These are phyloP conservation scores for Cotesia vestalis DNA, from an alignment of 1,140 invertebrate genomes.

Conservation along the genomic window DNA sequence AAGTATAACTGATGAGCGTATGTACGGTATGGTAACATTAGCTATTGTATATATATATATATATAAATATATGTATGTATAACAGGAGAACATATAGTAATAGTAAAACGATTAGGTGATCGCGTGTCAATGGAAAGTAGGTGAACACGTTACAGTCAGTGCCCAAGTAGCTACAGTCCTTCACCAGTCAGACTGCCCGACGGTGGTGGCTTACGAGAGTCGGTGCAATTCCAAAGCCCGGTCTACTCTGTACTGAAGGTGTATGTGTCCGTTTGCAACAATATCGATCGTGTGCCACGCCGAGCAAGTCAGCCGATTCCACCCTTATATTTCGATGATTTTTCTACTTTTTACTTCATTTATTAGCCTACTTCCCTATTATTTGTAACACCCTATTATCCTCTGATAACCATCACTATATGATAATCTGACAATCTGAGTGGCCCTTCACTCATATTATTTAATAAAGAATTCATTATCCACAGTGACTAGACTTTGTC, in stretches of 20 bases:
- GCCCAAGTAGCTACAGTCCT: constrained; percentile 29
- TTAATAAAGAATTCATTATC: not conserved
- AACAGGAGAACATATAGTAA: too few species aligned
- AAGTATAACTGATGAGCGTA: too few species aligned
- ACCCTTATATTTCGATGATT: constrained; percentile 16
- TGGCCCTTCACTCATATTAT: too few species aligned
- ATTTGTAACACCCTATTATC: too few species aligned
- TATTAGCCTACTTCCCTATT: too few species aligned
- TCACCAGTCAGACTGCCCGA: constrained; percentile 31
- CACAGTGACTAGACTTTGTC: not conserved
- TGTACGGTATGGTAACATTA: not conserved
- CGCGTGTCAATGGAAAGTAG: constrained; percentile 40
- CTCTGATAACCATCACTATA: too few species aligned
- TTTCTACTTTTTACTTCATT: not conserved
- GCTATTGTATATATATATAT: not conserved
- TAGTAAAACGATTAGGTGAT: constrained; percentile 31
- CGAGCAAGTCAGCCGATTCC: constrained; percentile 23
- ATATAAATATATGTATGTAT: not conserved
- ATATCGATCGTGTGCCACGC: constrained; percentile 24
- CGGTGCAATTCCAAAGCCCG: constrained; percentile 32
- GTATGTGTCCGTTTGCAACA: constrained; percentile 16
- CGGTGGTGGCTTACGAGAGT: constrained; percentile 13
- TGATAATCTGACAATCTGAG: too few species aligned
- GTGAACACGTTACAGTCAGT: constrained; percentile 30
- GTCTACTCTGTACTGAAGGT: too few species aligned